These are phyloP conservation scores for Drosophila saltans DNA, from an alignment of 1,140 invertebrate genomes.

Conservation along the genomic window DNA sequence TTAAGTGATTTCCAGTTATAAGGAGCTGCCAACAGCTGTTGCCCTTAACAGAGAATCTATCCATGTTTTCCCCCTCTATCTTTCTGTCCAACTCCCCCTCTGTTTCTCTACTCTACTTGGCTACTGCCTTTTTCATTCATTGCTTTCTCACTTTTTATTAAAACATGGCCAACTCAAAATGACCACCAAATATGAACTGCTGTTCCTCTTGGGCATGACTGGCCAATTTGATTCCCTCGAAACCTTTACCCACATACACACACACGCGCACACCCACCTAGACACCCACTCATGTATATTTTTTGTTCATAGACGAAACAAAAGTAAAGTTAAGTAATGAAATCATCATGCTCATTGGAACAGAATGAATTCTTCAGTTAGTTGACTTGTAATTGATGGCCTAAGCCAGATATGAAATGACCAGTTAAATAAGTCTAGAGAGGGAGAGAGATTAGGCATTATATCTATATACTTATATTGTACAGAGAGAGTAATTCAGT, in stretches of 20 bases:
- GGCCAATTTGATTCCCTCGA: conserved; percentile 16
- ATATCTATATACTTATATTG: no score
- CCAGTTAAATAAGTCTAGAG: neutral
- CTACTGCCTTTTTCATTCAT: no score
- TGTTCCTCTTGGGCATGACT: conserved; percentile 17
- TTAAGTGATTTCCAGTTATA: conserved; percentile 47
- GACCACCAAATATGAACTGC: conserved; percentile 27
- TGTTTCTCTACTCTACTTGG: no score
- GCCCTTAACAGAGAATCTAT: conserved; percentile 13
- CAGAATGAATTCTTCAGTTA: neutral
- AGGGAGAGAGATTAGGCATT: no score
- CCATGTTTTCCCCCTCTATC: no score
- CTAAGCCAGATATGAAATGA: neutral
- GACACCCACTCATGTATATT: neutral
- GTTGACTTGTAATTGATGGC: no score
- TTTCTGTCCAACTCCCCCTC: neutral
- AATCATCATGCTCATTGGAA: conserved; percentile 34
- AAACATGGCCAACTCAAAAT: conserved; percentile 26
- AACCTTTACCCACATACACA: no score
- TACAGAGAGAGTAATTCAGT: no score
- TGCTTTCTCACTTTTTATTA: conserved; percentile 26
- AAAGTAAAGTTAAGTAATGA: conserved; percentile 19
- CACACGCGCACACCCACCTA: neutral
- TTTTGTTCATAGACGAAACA: conserved; percentile 25
- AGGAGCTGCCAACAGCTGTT: conserved; percentile 36